Conservation (phyloP, 2,797 vertebrate genomes). For the Geotria australis region DNA sequence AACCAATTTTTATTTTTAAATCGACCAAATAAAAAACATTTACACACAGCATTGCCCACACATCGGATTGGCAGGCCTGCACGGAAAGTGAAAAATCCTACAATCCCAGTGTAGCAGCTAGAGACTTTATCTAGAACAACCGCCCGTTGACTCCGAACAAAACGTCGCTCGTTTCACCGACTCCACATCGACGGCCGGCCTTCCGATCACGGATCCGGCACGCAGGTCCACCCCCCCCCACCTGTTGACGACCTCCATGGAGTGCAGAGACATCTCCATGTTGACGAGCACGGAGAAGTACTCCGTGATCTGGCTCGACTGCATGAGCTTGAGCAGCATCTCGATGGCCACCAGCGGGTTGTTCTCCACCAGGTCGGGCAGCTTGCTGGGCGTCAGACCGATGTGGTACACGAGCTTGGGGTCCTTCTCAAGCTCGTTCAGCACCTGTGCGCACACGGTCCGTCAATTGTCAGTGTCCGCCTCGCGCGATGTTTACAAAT, state of each 20-base stretch:
- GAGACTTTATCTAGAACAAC: too few relatives aligned
- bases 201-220: too few relatives aligned
- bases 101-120: too few relatives aligned
- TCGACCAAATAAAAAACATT: too few relatives aligned
- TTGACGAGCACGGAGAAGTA: slow-evolving; percentile 93
- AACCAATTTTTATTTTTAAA: too few relatives aligned
- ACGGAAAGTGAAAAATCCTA: too few relatives aligned
- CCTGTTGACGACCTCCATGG: slow-evolving; percentile 98
- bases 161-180: too few relatives aligned
- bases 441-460: slow-evolving; percentile 18
- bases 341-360: slow-evolving; percentile 94
- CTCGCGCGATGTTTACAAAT: too few relatives aligned
- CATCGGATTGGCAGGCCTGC: too few relatives aligned
- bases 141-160: too few relatives aligned
- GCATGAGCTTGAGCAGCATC: slow-evolving; percentile 95
- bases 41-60: too few relatives aligned
- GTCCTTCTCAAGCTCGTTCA: slow-evolving; percentile 80
- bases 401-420: slow-evolving; percentile 91
- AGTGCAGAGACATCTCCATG: slow-evolving; percentile 98
- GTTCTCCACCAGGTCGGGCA: slow-evolving; percentile 91
- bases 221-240: slow-evolving; percentile 7
- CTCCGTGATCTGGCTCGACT: slow-evolving; percentile 93
- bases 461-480: not conserved
- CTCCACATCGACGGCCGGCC: too few relatives aligned
- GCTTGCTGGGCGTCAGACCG: slow-evolving; percentile 61